Base-by-base conservation (phyloP, 2,113 vertebrate species). In the Empidonax traillii region DNA sequence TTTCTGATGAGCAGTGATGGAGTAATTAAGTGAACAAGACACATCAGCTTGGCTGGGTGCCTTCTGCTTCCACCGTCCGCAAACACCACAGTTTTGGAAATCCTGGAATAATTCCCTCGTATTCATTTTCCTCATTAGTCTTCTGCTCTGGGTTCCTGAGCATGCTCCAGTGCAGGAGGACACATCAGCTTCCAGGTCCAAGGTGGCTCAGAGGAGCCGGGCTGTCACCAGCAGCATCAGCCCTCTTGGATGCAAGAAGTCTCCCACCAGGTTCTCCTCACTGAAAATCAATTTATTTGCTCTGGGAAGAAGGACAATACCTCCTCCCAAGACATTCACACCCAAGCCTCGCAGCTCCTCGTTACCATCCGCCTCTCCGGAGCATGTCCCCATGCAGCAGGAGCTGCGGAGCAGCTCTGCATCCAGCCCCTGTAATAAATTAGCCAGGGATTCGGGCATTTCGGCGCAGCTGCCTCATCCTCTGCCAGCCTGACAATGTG, bases 401-500 rank as follows among this genome's bases (percentile, higher is more conserved):
- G 63, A 75, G 72, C 85, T 69, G 76, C 11, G 0, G 63, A 85
- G 84, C 15, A 8, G 73, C 24, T 63, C 75, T 9, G 63, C 83
- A 83, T 47, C 61, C 41, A 55, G 61, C 63, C 87, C 35, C 69
- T 28, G 71, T 96, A 92, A 97, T 94, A 91, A 97, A 97, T 97
- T 94, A 96, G 85, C 95, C 75, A 66, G 87, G 91, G 96, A 94
- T 78, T 61, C 67, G 63, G 93, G 94, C 96, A 94, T 92, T 94
- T 90, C 16, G 0, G 81, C 1, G 2, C 96, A 96, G 97, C 95
- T 97, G 95, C 94, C 85, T 97, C 89, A 95, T 93, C 90, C 96
- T 93, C 94, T 95, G 94, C 93, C 37, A 46, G 92, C 89, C 76
- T 83, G 95, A 92, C 97, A 97, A 90, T 55, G 87, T 97, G 96